Percentiles rank a stretch among this genome's conserved stretches.
Conservation (phyloP, 2,113 vertebrate species). For the Eidolon helvum region DNA sequence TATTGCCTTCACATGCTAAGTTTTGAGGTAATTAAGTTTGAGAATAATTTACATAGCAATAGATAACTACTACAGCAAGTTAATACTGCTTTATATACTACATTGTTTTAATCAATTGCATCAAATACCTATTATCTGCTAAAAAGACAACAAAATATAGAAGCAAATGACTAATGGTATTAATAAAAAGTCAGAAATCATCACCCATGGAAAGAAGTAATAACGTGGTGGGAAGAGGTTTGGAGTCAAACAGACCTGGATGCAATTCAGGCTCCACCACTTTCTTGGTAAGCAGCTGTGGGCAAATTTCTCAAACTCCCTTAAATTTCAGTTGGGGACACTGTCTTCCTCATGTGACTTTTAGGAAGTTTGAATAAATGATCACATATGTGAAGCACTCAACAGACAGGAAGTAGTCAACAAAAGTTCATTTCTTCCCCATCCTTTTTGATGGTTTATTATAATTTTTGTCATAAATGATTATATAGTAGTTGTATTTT, state of each 20-base stretch:
- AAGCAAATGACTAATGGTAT: neutral
- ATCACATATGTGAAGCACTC: neutral
- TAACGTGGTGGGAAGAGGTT: neutral
- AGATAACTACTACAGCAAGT: neutral
- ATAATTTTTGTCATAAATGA: neutral
- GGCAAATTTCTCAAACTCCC: neutral
- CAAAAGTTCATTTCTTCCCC: neutral
- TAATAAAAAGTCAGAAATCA: neutral
- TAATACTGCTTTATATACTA: neutral
- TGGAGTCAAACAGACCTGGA: neutral
- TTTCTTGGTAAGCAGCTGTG: neutral
- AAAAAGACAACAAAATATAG: neutral
- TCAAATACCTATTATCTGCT: neutral
- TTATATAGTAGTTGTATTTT: neutral
- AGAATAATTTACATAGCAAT: neutral
- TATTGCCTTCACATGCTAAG: neutral
- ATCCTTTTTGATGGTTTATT: neutral
- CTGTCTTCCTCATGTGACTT: neutral
- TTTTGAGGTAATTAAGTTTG: neutral
- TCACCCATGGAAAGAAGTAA: neutral
- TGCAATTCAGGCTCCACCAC: neutral
- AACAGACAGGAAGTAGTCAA: neutral
- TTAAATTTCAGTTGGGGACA: neutral
- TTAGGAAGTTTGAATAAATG: neutral
- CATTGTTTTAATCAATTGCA: neutral